Base-by-base conservation (phyloP, 2,888 invertebrate genomes). In the Platynereis dumerilii region DNA sequence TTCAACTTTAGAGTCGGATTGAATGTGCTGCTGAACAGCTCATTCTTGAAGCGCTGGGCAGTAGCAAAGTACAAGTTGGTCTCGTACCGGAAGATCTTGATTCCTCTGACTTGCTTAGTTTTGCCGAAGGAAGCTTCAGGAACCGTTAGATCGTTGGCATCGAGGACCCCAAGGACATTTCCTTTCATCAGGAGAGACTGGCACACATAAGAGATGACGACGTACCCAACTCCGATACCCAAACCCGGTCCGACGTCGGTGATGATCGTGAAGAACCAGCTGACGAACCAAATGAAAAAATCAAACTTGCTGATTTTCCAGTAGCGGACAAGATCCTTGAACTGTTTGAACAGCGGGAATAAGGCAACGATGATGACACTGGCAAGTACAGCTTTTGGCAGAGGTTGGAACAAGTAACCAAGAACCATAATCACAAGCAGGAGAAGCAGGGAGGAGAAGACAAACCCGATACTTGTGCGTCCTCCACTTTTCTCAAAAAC, bases 281-380 rank as follows among this genome's bases (percentile, higher is more conserved):
- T 82, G 55, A 71, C 70, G 17, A 80, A 66, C 82, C 83, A 83
- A 54, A 81, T 78, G 52, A 89, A 76, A 0, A 91, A 93, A 78
- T 96, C 95, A 75, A 91, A 85, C 75, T 89, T 89, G 72, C 92
- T 93, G 42, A 92, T 84, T 74, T 86, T 88, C 91, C 92, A 94
- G 74, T 92, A 90, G 7, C 17, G 20, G 12, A 42, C 34, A 3
- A 94, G 86, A 58, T 92, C 90, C 80, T 87, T 77, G 26, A 90
- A 87, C 85, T 93, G 92, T 79, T 90, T 84, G 65, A 86, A 83
- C 17, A 86, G 76, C 29, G 83, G 81, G 70, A 85, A 83, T 56
- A 86, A 72, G 10, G 84, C 78, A 2, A 85, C 83, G 22, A 84
- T 78, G 53, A 86, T 85, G 42, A 86, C 85, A 39, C 83, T 80